A percentile compares a stretch with the other conserved stretches of the same genome.
phyloP scores from a whole-genome alignment of 2,888 invertebrate species.

The Micropterix aruncella region DNA sequence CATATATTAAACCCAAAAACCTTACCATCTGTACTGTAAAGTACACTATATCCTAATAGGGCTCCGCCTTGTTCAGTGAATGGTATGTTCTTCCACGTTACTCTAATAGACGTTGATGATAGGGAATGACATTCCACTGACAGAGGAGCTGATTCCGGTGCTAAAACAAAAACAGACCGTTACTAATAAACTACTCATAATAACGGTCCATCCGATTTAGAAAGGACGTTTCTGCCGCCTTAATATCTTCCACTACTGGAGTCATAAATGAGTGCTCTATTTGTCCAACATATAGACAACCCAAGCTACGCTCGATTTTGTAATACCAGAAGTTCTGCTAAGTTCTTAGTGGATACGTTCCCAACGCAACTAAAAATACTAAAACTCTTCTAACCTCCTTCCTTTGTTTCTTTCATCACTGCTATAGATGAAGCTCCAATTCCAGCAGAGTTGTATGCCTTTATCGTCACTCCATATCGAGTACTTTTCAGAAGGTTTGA shows the following conservation, averaged over 20 bases:
- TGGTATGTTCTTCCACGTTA: constrained; percentile 61
- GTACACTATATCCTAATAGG: constrained; percentile 67
- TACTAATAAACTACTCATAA: too few relatives aligned
- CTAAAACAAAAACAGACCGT: constrained; percentile 21
- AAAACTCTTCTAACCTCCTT: constrained; percentile 74
- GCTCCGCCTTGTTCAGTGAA: constrained; percentile 55
- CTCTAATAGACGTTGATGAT: constrained; percentile 61
- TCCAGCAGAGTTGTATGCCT: constrained; percentile 73
- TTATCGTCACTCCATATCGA: constrained; percentile 68
- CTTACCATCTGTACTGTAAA: constrained; percentile 51
- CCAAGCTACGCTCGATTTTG: too few relatives aligned
- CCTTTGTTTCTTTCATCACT: constrained; percentile 67
- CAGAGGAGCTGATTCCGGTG: constrained; percentile 64
- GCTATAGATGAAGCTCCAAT: constrained; percentile 67
- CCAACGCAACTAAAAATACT: too few relatives aligned
- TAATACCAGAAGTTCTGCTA: too few relatives aligned
- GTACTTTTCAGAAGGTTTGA: constrained; percentile 50
- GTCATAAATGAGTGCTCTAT: too few relatives aligned
- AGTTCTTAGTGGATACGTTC: too few relatives aligned
- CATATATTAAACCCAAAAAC: too few relatives aligned
- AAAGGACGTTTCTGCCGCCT: too few relatives aligned
- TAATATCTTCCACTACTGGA: too few relatives aligned
- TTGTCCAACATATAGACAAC: too few relatives aligned
- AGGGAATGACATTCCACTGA: constrained; percentile 62
- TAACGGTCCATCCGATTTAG: too few relatives aligned